Base-by-base conservation (phyloP, 2,113 vertebrate species). In the Ageneiosus marmoratus region DNA sequence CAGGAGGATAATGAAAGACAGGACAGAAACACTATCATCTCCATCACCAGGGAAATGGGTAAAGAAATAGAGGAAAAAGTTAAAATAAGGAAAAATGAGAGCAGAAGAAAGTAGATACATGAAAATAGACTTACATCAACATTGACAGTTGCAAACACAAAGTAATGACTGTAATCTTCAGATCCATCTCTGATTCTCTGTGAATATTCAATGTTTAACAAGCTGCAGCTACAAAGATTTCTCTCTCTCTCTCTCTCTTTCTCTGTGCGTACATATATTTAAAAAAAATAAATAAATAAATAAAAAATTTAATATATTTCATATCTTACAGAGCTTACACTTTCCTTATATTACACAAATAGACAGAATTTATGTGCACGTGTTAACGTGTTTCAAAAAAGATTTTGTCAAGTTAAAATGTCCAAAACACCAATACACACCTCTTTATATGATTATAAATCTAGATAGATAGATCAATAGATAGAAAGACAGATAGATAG, bases 1-100 rank as follows among this genome's bases (percentile, higher is more conserved):
- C 27, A 34, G 75, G 60, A 77, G 70, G 56, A n/a, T 80, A 80
- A 70, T 80, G 79, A 80, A 80, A 58, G 67, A 73, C n/a, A 34
- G 53, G 79, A 27, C 29, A 53, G 79, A 58, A 81, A 53, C 34
- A 78, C 34, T 37, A 60, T 78, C 34, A 44, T 78, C 27, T 75
- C 50, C 48, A 51, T 55, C 73, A 55, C 50, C 10, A 65, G 44
- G 58, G 55, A 22, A 63, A 46, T 48, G 20, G 29, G 29, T 6
- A 67, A 50, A 51, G 29, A 37, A 62, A 79, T 62, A 51, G 32
- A 55, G 48, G 50, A 58, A 41, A 77, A 62, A 11, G 48, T 63
- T 16, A 9, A 50, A 29, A 37, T 9, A 76, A 5, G 24, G 44
- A 65, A 16, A 55, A 44, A 27, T 18, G 65, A 7, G 18, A 51